Conservation (phyloP, 2,797 vertebrate species). For the Neostethus bicornis region DNA sequence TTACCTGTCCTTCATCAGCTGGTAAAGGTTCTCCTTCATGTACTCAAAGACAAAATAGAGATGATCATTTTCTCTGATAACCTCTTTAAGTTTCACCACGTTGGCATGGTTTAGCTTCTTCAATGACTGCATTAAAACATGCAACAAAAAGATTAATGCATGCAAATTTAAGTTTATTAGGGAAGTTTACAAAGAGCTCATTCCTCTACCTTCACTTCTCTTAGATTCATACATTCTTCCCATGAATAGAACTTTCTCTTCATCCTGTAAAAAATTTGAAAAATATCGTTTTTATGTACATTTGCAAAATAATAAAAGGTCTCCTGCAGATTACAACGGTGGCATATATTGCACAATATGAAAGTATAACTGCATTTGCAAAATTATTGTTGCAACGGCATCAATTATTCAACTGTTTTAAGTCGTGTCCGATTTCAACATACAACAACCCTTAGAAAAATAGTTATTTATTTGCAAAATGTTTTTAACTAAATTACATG, state of each 20-base stretch:
- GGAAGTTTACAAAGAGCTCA: no score
- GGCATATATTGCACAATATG: background rate
- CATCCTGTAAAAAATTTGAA: conserved; percentile 83
- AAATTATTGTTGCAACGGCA: conserved; percentile 19
- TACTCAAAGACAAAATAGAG: conserved; percentile 99
- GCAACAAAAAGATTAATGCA: no score
- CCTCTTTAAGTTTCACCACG: conserved; percentile 97
- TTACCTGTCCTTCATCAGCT: conserved; percentile 98
- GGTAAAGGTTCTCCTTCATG: conserved; percentile 99
- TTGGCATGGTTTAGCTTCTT: conserved; percentile 99
- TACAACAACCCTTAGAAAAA: conserved; percentile 22
- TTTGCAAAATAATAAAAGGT: background rate
- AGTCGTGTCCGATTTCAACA: conserved; percentile 30
- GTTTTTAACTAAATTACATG: no score
- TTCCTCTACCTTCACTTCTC: conserved; percentile 96
- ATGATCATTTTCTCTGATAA: conserved; percentile 97
- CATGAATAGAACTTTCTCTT: conserved; percentile 99
- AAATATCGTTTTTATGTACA: background rate
- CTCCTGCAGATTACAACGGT: background rate
- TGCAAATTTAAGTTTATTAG: background rate
- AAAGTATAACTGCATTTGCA: conserved; percentile 2
- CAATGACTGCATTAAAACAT: conserved; percentile 82
- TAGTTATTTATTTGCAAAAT: no score
- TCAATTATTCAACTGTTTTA: conserved; percentile 47
- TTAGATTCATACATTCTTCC: conserved; percentile 98